Conservation (phyloP, 1,140 invertebrate genomes). For the Cepaea nemoralis region DNA sequence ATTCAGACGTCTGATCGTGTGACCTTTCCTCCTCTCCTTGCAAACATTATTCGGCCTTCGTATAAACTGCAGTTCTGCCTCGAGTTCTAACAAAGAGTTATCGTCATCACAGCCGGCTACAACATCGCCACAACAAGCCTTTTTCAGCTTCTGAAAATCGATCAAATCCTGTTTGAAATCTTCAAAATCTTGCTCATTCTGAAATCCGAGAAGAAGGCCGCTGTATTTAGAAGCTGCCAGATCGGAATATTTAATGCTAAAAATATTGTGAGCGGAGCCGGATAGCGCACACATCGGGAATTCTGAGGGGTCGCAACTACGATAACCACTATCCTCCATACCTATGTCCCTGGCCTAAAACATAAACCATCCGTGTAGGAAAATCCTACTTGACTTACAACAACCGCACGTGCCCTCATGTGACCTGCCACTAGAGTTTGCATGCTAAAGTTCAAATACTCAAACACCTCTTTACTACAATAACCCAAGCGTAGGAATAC, state of each 20-base stretch:
- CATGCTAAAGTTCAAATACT: no score
- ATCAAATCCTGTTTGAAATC: constrained; percentile 64
- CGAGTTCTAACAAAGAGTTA: not conserved
- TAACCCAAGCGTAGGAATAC: no score
- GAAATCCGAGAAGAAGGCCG: constrained; percentile 60
- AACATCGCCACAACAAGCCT: constrained; percentile 29
- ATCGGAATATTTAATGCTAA: constrained; percentile 57
- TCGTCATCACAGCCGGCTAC: not conserved
- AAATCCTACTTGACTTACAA: no score
- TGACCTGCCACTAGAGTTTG: no score
- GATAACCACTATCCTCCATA: constrained; percentile 40
- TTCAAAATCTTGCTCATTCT: constrained; percentile 66
- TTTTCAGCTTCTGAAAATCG: constrained; percentile 52
- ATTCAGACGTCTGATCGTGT: not conserved
- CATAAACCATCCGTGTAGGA: no score
- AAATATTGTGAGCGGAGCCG: constrained; percentile 45
- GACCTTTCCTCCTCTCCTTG: not conserved
- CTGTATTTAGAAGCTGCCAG: constrained; percentile 51
- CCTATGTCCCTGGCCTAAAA: not conserved
- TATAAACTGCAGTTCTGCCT: constrained; percentile 32
- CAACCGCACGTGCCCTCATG: no score
- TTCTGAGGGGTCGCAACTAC: not conserved
- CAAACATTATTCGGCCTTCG: constrained; percentile 20
- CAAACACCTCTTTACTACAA: no score
- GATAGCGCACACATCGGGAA: constrained; percentile 1